These are phyloP conservation scores for Marmota flaviventris DNA, from an alignment of 2,113 vertebrate species.

Conservation along the genomic window DNA sequence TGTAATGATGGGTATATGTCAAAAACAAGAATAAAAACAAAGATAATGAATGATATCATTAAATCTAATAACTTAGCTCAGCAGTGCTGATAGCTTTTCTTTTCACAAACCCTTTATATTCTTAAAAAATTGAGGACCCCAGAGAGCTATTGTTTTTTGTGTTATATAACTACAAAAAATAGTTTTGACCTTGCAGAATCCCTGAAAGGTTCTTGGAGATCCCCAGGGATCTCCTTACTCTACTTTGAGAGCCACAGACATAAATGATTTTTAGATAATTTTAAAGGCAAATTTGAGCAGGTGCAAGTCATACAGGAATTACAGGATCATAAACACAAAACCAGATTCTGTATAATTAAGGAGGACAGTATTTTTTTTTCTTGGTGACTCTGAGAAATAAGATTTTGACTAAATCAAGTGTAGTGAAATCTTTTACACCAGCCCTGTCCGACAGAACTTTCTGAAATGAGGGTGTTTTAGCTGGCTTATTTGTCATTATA, in stretches of 20 bases:
- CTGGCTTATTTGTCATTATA: no score
- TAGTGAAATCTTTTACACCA: background rate
- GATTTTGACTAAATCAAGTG: constrained; percentile 37
- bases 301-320: constrained; percentile 48
- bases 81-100: background rate
- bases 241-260: constrained; percentile 11
- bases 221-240: background rate
- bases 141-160: constrained; percentile 28
- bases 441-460: background rate
- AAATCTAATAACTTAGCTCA: background rate
- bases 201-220: background rate
- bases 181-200: constrained; percentile 2
- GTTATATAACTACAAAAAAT: constrained; percentile 21
- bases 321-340: constrained; percentile 40
- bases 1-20: background rate
- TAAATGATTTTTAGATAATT: constrained; percentile 51
- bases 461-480: background rate
- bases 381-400: constrained; percentile 34
- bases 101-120: background rate
- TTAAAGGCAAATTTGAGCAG: constrained; percentile 50
- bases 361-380: background rate
- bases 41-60: background rate
- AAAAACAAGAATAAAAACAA: constrained; percentile 40
- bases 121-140: constrained; percentile 40
- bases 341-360: background rate